phyloP scores from a whole-genome alignment of 1,140 invertebrate species.

The Drosophila ambigua region DNA sequence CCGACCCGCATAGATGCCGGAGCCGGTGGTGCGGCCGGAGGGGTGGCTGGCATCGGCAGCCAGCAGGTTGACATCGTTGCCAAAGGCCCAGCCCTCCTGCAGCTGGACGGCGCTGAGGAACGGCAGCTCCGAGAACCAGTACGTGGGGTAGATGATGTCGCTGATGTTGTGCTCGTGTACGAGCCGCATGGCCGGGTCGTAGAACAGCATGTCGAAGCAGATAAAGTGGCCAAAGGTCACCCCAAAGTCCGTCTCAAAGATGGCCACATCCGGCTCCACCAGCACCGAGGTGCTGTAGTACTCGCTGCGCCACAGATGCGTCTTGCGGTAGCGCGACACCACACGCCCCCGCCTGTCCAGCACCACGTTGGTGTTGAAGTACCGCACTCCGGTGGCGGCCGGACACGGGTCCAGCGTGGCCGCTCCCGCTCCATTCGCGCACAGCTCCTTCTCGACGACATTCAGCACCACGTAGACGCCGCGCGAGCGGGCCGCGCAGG shows the following conservation, averaged over 20 bases:
- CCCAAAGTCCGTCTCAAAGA: constrained; percentile 88
- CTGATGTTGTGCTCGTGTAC: constrained; percentile 84
- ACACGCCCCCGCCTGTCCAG: constrained; percentile 86
- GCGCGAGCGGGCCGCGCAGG: constrained; percentile 57
- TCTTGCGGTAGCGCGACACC: constrained; percentile 89
- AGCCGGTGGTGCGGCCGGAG: constrained; percentile 73
- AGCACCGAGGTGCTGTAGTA: constrained; percentile 39
- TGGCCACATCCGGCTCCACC: constrained; percentile 71
- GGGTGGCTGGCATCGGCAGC: constrained; percentile 84
- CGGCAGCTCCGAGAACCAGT: constrained; percentile 89
- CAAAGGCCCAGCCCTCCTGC: constrained; percentile 85
- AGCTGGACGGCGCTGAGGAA: constrained; percentile 86
- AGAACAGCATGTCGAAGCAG: constrained; percentile 91
- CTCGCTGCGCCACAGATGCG: constrained; percentile 85
- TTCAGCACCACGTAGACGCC: constrained; percentile 74
- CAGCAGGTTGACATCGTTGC: constrained; percentile 85
- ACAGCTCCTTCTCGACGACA: constrained; percentile 67
- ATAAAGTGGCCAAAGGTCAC: constrained; percentile 90
- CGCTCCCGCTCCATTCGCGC: constrained; percentile 17
- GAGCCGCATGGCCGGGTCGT: constrained; percentile 85
- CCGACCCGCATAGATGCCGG: constrained; percentile 84
- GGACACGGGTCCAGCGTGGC: constrained; percentile 49
- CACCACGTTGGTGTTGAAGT: constrained; percentile 89
- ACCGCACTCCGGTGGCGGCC: constrained; percentile 23
- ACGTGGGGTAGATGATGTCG: constrained; percentile 89